Conservation (phyloP, 2,113 vertebrate species). For the Anarrhichthys ocellatus region DNA sequence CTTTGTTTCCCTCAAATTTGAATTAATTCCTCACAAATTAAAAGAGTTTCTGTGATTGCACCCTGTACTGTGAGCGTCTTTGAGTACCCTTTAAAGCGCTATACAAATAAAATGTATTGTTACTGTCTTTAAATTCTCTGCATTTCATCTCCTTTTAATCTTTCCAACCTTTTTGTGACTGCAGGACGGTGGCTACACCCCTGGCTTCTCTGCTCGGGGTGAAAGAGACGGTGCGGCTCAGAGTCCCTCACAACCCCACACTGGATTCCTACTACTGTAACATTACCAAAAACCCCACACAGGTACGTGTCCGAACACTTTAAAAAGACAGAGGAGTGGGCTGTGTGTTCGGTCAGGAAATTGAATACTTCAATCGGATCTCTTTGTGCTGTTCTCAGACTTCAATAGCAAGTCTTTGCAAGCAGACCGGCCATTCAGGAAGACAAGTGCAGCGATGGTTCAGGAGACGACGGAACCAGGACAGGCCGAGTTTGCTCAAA, state of each 20-base stretch:
- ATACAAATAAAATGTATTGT: too few relatives aligned
- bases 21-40: background rate
- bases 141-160: background rate
- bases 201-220: slow-evolving; percentile 89
- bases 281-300: slow-evolving; percentile 82
- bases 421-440: slow-evolving; percentile 83
- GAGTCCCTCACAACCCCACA: slow-evolving; percentile 84
- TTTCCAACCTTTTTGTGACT: slow-evolving; percentile 22
- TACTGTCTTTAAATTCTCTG: background rate
- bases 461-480: slow-evolving; percentile 93
- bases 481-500: slow-evolving; percentile 93
- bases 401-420: slow-evolving; percentile 75
- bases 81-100: too few relatives aligned
- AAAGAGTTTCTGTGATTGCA: background rate
- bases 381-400: slow-evolving; percentile 58
- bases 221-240: slow-evolving; percentile 89
- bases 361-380: background rate
- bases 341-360: background rate
- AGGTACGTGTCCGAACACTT: slow-evolving; percentile 48
- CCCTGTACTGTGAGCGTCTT: too few relatives aligned
- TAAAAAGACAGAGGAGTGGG: background rate
- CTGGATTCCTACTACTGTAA: slow-evolving; percentile 89
- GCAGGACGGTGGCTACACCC: slow-evolving; percentile 87
- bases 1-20: background rate
- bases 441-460: slow-evolving; percentile 94